A percentile compares a stretch with the other conserved stretches of the same genome.
phyloP scores from a whole-genome alignment of 2,888 invertebrate genomes.

The Sminthurinus aureus region DNA sequence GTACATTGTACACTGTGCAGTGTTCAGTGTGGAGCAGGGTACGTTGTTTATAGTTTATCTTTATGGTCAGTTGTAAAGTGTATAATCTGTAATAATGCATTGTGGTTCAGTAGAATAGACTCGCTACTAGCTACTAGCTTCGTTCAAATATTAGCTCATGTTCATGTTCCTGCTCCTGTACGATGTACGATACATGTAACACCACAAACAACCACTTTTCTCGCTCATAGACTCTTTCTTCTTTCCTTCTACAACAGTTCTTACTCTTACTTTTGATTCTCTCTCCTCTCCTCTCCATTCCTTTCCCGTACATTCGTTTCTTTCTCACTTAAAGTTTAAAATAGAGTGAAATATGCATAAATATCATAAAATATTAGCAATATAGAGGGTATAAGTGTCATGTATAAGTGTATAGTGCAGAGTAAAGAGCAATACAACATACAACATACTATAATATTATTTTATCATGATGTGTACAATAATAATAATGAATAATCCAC shows the following conservation, averaged over 20 bases:
- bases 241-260: background rate
- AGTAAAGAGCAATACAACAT: too few relatives aligned
- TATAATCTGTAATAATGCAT: slow-evolving; percentile 35
- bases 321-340: background rate
- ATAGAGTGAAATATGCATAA: background rate
- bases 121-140: background rate
- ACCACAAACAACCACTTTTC: background rate
- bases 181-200: background rate
- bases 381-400: background rate
- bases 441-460: background rate
- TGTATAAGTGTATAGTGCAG: background rate
- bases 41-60: slow-evolving; percentile 13
- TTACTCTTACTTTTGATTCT: background rate
- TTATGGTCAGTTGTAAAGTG: slow-evolving; percentile 39
- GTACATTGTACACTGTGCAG: too few relatives aligned
- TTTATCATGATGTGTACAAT: background rate
- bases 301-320: background rate
- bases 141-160: background rate
- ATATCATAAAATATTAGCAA: background rate
- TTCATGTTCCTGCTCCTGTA: background rate
- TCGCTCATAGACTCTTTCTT: background rate
- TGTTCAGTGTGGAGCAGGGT: too few relatives aligned
- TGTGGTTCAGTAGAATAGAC: background rate
- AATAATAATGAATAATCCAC: too few relatives aligned
- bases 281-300: background rate